Evolutionary conservation across 2,888 invertebrate genomes (phyloP), one percentile per base, ranked within the genome.

Genomic region (Drosophila imparisetae): DNA sequence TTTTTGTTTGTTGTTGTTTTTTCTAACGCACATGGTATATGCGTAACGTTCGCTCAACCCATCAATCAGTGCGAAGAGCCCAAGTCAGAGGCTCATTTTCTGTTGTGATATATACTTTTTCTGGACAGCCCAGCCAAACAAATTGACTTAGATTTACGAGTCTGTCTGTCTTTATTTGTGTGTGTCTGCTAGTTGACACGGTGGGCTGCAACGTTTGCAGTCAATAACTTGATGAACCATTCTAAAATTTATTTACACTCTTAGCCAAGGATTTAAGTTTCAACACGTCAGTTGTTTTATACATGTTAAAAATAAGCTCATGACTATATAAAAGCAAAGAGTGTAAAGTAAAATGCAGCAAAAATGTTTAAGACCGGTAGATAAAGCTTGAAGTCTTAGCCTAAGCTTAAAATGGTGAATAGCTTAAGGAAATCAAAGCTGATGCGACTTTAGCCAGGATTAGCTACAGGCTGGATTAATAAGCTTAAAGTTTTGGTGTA

Each of bases 71-170:
- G 57, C 58, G 42, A 50, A 36, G 30, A 53, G 58, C 18, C 29
- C 15, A 27, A 64, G 63, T 66, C 63, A 53, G 48, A 78, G 59
- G 45, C 76, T 57, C 54, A 57, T 54, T 77, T 70, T 70, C 58
- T 68, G 45, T 66, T 66, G 80, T 80, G 78, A 72, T 80, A 68
- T 73, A 74, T 78, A 57, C 65, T 62, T 70, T 77, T 65, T 52
- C 49, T 68, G 68, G 49, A 60, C 60, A 75, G 54, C 76, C 55
- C 45, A 67, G 36, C 65, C 55, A 45, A 72, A 70, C 81, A 81
- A 75, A 83, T 61, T 73, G 74, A 72, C 64, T 81, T 73, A 77
- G 84, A 85, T 85, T 86, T 89, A 89, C 55, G 75, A 64, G 53
- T 32, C 18, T 72, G 65, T 60, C 66, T 64, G 68, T 50, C 15